Base-by-base conservation (phyloP, 2,797 vertebrate genomes). In the Xenops minutus region DNA sequence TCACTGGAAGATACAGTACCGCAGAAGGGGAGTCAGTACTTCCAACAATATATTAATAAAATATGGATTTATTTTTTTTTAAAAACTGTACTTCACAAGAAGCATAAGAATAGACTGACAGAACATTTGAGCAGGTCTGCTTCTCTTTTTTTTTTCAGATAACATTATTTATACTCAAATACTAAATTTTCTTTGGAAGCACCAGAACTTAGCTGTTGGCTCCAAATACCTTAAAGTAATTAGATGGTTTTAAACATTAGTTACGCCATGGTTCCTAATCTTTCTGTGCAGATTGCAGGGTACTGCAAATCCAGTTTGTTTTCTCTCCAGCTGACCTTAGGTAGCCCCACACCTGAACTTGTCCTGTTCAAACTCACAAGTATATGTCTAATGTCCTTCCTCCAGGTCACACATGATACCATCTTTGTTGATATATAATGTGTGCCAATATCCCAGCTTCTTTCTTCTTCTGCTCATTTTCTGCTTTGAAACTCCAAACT, bases 11-110 rank as follows among this genome's bases (percentile, higher is more conserved):
- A 24, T 16, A 63, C 5, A 74, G 34, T 34, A 72, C 2, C 66
- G 64, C 49, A 92, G 54, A 88, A 88, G 64, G 75, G 62, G 55
- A 72, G 68, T 68, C 94, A 94, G 88, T 30, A 92, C 43, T 90
- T 95, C 62, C 79, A 93, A 67, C 37, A 85, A 18, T 21, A 82
- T 39, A 44, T 61, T 63, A 89, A 82, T 82, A 93, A 79, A 93
- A 85, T 9, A 59, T 0, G 1, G 29, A 20, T 68, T 62, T 92
- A 10, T 7, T 34, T 16, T 7, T 36, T 14, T 7, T 1, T 6
- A 32, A 55, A 13, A 34, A 36, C 3, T 71, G 48, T 64, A 58
- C 36, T 63, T 19, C 52, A 41, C 14, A 52, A 39, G 71, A 95
- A 92, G 44, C 3, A 1, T 14, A 73, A 56, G 41, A 83, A 74